phyloP scores from a whole-genome alignment of 2,113 vertebrate genomes.

The Chaetura pelagica region DNA sequence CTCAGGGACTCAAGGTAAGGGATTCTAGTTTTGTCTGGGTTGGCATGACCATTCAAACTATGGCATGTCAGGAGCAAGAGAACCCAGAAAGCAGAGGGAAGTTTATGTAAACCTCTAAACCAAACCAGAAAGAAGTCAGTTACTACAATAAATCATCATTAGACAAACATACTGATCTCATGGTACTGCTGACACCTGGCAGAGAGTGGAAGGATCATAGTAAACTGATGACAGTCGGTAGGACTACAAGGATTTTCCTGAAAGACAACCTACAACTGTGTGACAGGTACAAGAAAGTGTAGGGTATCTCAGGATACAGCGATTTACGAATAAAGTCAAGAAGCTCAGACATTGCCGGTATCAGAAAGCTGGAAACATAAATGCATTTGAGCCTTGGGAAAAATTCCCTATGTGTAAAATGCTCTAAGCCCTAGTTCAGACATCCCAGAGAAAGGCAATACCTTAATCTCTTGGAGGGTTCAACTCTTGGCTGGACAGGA shows the following conservation, averaged over 20 bases:
- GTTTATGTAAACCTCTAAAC: not conserved
- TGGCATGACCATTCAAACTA: not conserved
- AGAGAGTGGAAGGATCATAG: not conserved
- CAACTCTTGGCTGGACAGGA: not conserved
- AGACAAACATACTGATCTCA: not conserved
- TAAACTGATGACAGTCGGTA: accelerated
- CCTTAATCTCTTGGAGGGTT: not conserved
- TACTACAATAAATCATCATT: conserved; percentile 3
- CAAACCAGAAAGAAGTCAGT: not conserved
- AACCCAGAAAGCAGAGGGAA: not conserved
- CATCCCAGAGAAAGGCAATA: not conserved
- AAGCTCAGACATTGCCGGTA: not conserved
- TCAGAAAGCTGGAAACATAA: not conserved
- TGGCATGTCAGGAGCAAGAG: not conserved
- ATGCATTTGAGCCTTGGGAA: not conserved
- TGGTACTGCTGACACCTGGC: not conserved
- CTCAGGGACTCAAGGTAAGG: not conserved
- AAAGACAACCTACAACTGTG: not conserved
- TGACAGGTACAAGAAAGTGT: not conserved
- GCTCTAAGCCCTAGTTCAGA: not conserved
- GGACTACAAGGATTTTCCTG: not conserved
- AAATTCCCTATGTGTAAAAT: not conserved
- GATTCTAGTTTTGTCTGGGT: not conserved
- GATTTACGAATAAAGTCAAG: not conserved
- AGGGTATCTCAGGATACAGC: not conserved